Conservation (phyloP, 1,140 invertebrate species). For the Lordiphosa collinella region DNA sequence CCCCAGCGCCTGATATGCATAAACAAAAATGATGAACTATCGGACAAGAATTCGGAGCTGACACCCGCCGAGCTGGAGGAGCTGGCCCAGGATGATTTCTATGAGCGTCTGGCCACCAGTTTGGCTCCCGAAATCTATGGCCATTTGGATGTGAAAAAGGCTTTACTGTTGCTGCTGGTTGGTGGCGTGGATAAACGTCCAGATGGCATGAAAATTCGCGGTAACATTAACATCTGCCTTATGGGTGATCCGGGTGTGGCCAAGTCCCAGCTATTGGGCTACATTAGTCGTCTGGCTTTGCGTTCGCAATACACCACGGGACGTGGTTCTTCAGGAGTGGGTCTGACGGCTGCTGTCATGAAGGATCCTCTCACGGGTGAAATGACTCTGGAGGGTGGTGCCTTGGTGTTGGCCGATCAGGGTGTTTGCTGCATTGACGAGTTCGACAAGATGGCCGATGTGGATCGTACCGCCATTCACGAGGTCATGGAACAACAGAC, state of each 20-base stretch:
- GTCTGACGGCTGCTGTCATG: constrained; percentile 98
- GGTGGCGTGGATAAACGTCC: constrained; percentile 96
- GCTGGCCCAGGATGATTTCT: constrained; percentile 92
- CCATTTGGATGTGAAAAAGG: constrained; percentile 99
- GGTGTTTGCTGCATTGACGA: constrained; percentile 99
- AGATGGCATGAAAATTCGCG: constrained; percentile 91
- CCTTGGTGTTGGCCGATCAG: constrained; percentile 98
- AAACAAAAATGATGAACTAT: constrained; percentile 91
- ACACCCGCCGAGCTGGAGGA: constrained; percentile 90
- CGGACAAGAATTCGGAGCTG: constrained; percentile 85
- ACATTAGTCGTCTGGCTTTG: constrained; percentile 95
- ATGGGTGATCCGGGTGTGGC: constrained; percentile 99
- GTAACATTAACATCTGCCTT: constrained; percentile 98
- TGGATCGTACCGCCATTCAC: constrained; percentile 97
- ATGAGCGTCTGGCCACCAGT: constrained; percentile 93
- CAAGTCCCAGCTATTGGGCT: constrained; percentile 97
- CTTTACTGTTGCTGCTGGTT: constrained; percentile 94
- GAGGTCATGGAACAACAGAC: constrained; percentile 99
- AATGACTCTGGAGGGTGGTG: constrained; percentile 98
- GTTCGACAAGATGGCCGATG: constrained; percentile 99
- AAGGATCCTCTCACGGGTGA: constrained; percentile 98
- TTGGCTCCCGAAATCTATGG: constrained; percentile 99
- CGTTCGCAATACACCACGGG: constrained; percentile 98
- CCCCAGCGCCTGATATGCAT: constrained; percentile 85
- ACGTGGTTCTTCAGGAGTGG: constrained; percentile 95